phyloP scores from a whole-genome alignment of 2,113 vertebrate genomes.

The Caranx melampygus region DNA sequence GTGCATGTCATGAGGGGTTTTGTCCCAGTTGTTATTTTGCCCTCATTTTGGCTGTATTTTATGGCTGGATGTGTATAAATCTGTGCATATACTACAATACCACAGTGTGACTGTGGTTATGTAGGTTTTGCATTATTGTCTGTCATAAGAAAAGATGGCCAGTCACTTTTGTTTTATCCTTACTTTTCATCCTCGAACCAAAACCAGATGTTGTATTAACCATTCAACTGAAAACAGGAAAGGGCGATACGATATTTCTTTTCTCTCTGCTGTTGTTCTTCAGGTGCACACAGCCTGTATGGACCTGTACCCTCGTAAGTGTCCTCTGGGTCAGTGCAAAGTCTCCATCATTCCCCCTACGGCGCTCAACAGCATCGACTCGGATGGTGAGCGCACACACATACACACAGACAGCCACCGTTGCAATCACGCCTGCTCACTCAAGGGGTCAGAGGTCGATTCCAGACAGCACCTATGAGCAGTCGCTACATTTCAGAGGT shows the following conservation, averaged over 20 bases:
- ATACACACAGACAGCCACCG: neutral
- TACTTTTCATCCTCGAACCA: neutral
- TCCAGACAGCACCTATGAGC: conserved; percentile 4
- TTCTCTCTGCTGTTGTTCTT: neutral
- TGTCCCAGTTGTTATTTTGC: too few species aligned
- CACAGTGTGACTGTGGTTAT: neutral
- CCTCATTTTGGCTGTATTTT: neutral
- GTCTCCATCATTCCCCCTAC: conserved; percentile 98
- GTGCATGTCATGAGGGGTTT: too few species aligned
- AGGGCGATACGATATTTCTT: neutral
- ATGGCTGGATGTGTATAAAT: neutral
- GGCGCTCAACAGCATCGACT: conserved; percentile 99
- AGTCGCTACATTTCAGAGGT: conserved; percentile 14
- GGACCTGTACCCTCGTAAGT: conserved; percentile 93
- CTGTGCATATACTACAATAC: neutral
- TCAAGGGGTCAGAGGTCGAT: conserved; percentile 19
- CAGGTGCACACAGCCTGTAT: conserved; percentile 98
- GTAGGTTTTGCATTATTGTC: neutral
- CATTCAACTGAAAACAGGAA: neutral
- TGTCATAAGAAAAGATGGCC: too few species aligned
- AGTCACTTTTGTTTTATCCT: too few species aligned
- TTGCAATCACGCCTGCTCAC: neutral
- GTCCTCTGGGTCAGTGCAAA: conserved; percentile 98
- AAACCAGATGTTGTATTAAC: neutral
- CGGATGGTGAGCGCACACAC: conserved; percentile 89